Percentiles rank a stretch among this genome's conserved stretches.
Evolutionary conservation across 2,888 invertebrate genomes (phyloP).

Genomic region (Resseliella maxima): DNA sequence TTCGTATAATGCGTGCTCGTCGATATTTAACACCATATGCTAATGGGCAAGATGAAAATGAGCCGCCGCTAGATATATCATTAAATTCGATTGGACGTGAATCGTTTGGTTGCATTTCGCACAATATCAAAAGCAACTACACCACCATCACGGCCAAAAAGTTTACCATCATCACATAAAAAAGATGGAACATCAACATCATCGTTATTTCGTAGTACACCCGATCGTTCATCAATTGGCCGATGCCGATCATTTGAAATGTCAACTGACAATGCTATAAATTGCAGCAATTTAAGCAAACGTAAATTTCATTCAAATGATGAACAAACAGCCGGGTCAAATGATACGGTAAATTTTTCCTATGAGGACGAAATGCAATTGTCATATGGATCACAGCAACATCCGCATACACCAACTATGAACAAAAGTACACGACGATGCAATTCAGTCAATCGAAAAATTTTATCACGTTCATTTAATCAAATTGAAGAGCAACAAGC

Average conservation of each 20-base stretch:
- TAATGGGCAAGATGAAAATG: slow-evolving; percentile 20
- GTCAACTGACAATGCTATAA: not conserved
- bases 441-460: slow-evolving; percentile 65
- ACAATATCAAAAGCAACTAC: slow-evolving; percentile 63
- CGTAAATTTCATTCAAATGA: slow-evolving; percentile 17
- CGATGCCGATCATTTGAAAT: slow-evolving; percentile 7
- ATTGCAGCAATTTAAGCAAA: not conserved
- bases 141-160: not conserved
- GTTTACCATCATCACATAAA: slow-evolving; percentile 16
- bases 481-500: slow-evolving; percentile 59
- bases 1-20: not conserved
- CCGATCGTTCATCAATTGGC: slow-evolving; percentile 56
- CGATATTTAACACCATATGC: not conserved
- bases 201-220: slow-evolving; percentile 58
- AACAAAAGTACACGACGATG: slow-evolving; percentile 60
- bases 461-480: slow-evolving; percentile 66
- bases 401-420: slow-evolving; percentile 64
- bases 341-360: slow-evolving; percentile 12
- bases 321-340: slow-evolving; percentile 16
- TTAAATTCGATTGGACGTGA: slow-evolving; percentile 63
- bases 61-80: slow-evolving; percentile 54
- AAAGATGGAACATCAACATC: not conserved
- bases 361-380: slow-evolving; percentile 38
- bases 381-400: slow-evolving; percentile 56
- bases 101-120: slow-evolving; percentile 66